Evolutionary conservation across 2,113 vertebrate species (phyloP), one percentile per base, ranked within the genome.

Genomic region (Pseudopodoces humilis): DNA sequence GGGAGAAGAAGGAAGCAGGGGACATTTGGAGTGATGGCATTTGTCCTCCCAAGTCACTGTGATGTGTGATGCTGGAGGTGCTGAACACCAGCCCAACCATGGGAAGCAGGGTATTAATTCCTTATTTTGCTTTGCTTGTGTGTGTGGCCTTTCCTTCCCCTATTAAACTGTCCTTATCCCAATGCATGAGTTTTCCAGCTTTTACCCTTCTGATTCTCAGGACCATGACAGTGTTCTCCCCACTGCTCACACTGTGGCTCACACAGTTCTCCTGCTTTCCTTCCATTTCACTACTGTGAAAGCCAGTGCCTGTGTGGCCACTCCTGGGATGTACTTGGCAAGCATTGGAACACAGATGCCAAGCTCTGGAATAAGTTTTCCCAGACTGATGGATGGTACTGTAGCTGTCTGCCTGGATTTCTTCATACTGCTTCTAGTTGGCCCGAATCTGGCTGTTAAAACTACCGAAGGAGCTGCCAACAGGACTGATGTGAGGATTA

Each of bases 301-400:
- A 75, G 69, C 52, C 80, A 94, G 6, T 8, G 30, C n/a, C 91
- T 75, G 16, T 85, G 83, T 94, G 91, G 87, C 87, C 91, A 71
- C 82, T 93, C 49, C 43, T 60, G 63, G 85, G 24, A 72, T 92
- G 50, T 89, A 72, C 83, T 92, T 96, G 94, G 91, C 94, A 94
- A 94, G 69, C 50, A 11, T 2, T 4, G 9, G 18, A 85, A 59
- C n/a, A 84, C 37, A 86, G 75, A 64, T 19, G 6, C 65, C 72
- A 95, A 82, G 46, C 53, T 80, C 64, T 9, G 15, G 90, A 84
- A 82, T 64, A 0, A 19, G 88, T 88, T 94, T 94, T 83, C 77
- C 74, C 90, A 46, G 65, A 49, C 41, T 19, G 3, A 33, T 88
- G 67, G 76, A 64, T 50, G 27, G 56, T 52, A 56, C 35, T 91